Evolutionary conservation across 2,113 vertebrate genomes (phyloP), one percentile per base, ranked within the genome.

Genomic region (Chloroceryle aenea): DNA sequence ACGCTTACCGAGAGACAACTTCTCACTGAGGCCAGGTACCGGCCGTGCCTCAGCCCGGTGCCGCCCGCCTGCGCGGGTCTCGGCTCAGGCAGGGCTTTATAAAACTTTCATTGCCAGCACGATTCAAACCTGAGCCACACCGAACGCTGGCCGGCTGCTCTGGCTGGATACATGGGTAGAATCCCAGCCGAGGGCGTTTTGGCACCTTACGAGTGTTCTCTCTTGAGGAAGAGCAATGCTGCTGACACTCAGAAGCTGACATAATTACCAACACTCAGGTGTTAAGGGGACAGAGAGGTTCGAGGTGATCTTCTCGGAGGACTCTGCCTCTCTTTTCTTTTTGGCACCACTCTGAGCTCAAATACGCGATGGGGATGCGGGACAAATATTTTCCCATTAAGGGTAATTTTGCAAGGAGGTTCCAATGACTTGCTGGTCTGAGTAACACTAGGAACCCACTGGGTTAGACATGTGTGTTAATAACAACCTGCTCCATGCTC

Each of bases 21-120:
- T 3, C 2, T 10, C 16, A 1, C 7, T 16, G 7, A 0, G 2
- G 23, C 43, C 63, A 5, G n/a, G 21, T 13, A 52, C 19, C 59
- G 21, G 81, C 9, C 68, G 17, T 0, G 40, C 14, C 4, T 7
- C 18, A 43, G 27, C 50, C 76, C 34, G 27, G 26, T 3, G 53
- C 3, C 56, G 20, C 38, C 80, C 47, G 58, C 38, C 71, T 7
- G 18, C 12, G 32, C 1, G 16, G 27, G 0, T 11, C 81, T 32
- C 48, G 22, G 2, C 63, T 52, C 64, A 34, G 25, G 10, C 34
- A 11, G 83, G 56, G 26, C 4, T 21, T 88, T 13, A 45, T 36
- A 53, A n/a, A 78, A 69, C 89, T 81, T 67, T 6, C 10, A 29
- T 36, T 89, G 64, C 83, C 12, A 0, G 0, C 22, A 18, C 0